Base-by-base conservation (phyloP, 2,888 invertebrate genomes). In the Rhagophthalmus giganteus region DNA sequence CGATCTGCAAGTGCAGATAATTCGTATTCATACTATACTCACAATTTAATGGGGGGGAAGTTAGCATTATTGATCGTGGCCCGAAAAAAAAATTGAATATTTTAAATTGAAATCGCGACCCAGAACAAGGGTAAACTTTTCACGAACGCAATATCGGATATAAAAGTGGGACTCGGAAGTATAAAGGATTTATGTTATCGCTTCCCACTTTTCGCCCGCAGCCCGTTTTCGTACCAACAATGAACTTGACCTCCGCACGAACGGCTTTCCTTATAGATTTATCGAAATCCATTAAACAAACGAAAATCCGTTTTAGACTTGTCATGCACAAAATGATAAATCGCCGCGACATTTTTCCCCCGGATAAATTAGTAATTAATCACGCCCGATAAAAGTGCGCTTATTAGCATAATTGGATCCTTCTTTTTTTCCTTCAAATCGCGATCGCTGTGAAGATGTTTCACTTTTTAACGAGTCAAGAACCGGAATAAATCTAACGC, bases 201-300 rank as follows among this genome's bases (percentile, higher is more conserved):
- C 32, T 25, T 41, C 24, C 20, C 15, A 31, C 40, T 20, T 32
- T 41, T 41, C 41, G 13, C 13, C 30, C 32, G 32, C 33, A 27
- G 16, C 14, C 32, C 24, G 12, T 20, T 31, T 41, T 24, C 20
- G 41, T 10, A 32, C 26, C n/a, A 16, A 16, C 35, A 37, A 16
- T 41, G 41, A 41, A 41, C 41, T 41, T 41, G 41, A 41, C 41
- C 41, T 41, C 31, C 12, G 13, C 24, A n/a, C 10, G 25, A 37
- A 12, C 24, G 20, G 20, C 24, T 9, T 37, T n/a, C n/a, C 25
- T 16, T 26, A 8, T 10, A 12, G 37, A 37, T 37, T 37, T 37
- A 20, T 37, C 31, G 10, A 12, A 12, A 31, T 31, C 13, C 11
- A 31, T 10, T 31, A n/a, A n/a, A 7, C 31, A 31, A 12, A 31